Percentiles rank a stretch among this genome's conserved stretches.
These are phyloP conservation scores for Habroteleia sp. DNA, from an alignment of 2,888 invertebrate genomes.

Conservation along the genomic window DNA sequence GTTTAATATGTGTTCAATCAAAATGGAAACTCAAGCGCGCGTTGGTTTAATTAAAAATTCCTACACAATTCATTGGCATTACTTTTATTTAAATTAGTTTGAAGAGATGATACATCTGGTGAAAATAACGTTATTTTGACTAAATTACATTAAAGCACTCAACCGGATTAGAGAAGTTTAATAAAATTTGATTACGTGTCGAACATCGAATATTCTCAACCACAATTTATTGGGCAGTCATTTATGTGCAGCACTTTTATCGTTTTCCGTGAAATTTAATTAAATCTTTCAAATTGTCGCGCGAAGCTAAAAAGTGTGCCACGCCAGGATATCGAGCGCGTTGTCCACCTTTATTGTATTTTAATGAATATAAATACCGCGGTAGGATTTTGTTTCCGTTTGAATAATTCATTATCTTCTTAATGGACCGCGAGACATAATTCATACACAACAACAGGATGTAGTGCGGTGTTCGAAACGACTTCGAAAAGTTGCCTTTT, in stretches of 20 bases:
- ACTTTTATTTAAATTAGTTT: constrained; percentile 7
- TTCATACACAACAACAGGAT: constrained; percentile 35
- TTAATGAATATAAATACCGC: constrained; percentile 10
- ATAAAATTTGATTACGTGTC: constrained; percentile 36
- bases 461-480: constrained; percentile 25
- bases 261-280: constrained; percentile 24
- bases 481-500: constrained; percentile 37
- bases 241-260: constrained; percentile 10
- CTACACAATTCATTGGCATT: background rate
- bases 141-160: constrained; percentile 22
- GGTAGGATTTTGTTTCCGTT: constrained; percentile 10
- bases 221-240: constrained; percentile 20
- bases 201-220: constrained; percentile 21
- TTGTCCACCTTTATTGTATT: too few relatives aligned
- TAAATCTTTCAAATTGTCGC: constrained; percentile 16
- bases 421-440: constrained; percentile 28
- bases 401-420: constrained; percentile 37
- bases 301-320: background rate
- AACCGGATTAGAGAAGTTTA: constrained; percentile 26
- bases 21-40: background rate
- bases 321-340: too few relatives aligned
- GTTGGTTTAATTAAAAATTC: background rate
- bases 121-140: constrained; percentile 19
- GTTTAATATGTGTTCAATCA: too few relatives aligned
- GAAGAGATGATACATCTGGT: background rate